phyloP scores from a whole-genome alignment of 2,113 vertebrate genomes.

The Prinia subflava region DNA sequence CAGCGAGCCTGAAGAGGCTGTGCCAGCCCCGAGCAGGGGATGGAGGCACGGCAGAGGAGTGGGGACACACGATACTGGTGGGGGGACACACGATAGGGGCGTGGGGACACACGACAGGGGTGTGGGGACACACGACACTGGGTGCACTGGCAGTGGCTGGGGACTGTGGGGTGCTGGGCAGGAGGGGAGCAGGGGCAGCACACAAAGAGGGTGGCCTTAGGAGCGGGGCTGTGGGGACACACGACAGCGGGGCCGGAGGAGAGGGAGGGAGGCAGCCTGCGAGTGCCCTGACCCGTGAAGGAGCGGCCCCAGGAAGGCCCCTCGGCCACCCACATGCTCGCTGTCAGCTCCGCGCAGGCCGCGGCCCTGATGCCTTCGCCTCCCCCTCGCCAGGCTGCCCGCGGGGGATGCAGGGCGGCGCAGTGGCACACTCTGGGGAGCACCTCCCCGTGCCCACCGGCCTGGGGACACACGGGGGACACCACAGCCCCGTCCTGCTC shows the following conservation, averaged over 20 bases:
- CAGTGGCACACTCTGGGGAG: background rate
- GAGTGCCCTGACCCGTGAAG: slow-evolving; percentile 24
- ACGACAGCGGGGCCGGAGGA: background rate
- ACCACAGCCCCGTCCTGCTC: background rate
- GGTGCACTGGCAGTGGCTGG: accelerated
- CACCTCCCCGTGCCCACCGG: background rate
- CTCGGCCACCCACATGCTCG: background rate
- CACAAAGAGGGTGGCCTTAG: background rate
- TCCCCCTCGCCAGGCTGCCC: background rate
- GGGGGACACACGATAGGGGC: accelerated
- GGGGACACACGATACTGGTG: accelerated
- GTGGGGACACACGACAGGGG: accelerated
- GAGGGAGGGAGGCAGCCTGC: slow-evolving; percentile 4
- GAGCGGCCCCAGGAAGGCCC: background rate
- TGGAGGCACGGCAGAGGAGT: accelerated
- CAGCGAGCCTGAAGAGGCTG: background rate
- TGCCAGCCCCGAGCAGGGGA: background rate
- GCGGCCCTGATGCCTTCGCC: background rate
- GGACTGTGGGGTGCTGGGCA: accelerated
- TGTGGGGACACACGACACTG: accelerated
- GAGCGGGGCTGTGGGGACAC: background rate
- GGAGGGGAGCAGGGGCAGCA: background rate
- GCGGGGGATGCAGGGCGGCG: accelerated
- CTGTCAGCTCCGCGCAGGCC: slow-evolving; percentile 21
- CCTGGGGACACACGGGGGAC: background rate